Evolutionary conservation across 2,797 vertebrate species (phyloP).

Genomic region (Gallinago nigripennis): DNA sequence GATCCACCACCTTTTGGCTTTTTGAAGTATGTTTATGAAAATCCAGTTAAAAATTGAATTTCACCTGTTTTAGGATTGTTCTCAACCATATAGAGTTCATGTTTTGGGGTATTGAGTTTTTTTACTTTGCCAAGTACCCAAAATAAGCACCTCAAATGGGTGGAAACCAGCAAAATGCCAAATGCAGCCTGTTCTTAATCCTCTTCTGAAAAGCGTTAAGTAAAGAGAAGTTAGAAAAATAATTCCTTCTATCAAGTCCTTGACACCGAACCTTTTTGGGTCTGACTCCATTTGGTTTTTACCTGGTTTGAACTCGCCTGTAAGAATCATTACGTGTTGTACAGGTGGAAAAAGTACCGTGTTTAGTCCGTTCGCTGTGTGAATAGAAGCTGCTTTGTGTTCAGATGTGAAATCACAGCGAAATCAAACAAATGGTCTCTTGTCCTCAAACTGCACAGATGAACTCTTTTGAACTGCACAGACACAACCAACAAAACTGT

Average conservation of each 20-base stretch:
- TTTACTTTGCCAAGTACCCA: too few relatives aligned
- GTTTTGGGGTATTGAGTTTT: not conserved
- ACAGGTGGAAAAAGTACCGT: not conserved
- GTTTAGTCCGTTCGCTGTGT: fast-evolving
- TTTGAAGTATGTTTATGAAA: not conserved
- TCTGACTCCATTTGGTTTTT: fast-evolving
- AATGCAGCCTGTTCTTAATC: not conserved
- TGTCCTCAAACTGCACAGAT: not conserved
- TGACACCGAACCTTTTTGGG: fast-evolving
- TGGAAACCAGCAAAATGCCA: not conserved
- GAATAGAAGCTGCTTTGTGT: not conserved
- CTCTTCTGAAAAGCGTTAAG: not conserved
- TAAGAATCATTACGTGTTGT: fast-evolving
- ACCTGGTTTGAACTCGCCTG: not conserved
- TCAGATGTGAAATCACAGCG: not conserved
- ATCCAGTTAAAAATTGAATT: not conserved
- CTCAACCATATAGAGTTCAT: fast-evolving
- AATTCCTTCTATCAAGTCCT: not conserved
- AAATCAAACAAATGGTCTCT: not conserved
- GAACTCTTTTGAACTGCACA: not conserved
- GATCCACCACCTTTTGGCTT: not conserved
- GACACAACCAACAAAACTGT: not conserved
- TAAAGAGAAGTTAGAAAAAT: not conserved
- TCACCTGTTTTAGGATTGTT: not conserved
- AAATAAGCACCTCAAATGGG: not conserved